phyloP scores from a whole-genome alignment of 2,888 invertebrate genomes.

The Iselma pallidipennis region DNA sequence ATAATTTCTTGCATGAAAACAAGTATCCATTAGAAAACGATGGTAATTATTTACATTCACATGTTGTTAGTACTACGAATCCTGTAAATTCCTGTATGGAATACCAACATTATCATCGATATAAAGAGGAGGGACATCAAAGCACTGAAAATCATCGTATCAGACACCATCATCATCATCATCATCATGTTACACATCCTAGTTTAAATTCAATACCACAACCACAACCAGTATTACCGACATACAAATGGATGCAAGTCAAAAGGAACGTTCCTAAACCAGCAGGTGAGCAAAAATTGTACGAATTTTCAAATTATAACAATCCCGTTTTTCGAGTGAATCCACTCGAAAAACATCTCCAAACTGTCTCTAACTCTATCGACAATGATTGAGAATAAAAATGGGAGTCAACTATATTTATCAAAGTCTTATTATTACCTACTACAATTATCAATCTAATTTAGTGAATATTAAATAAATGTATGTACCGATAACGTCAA shows the following conservation, averaged over 20 bases:
- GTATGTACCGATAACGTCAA: too few species aligned
- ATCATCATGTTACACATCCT: conserved; percentile 30
- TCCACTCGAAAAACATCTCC: too few species aligned
- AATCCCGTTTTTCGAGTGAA: neutral
- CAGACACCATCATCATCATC: conserved; percentile 51
- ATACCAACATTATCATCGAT: conserved; percentile 63
- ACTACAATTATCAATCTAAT: too few species aligned
- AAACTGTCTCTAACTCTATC: neutral
- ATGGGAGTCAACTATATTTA: neutral
- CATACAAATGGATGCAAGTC: conserved; percentile 99
- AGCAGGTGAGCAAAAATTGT: conserved; percentile 66
- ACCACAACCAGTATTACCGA: conserved; percentile 73
- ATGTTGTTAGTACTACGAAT: conserved; percentile 42
- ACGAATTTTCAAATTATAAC: neutral
- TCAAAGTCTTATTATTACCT: too few species aligned
- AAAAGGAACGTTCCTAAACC: conserved; percentile 96
- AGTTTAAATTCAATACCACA: conserved; percentile 47
- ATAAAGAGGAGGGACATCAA: conserved; percentile 62
- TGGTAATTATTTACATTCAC: conserved; percentile 53
- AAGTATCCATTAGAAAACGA: conserved; percentile 56
- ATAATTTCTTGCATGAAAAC: conserved; percentile 58
- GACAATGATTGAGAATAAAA: neutral
- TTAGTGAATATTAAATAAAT: too few species aligned
- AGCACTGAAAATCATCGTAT: conserved; percentile 41
- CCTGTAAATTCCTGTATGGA: conserved; percentile 62